Evolutionary conservation across 2,113 vertebrate species (phyloP).

Genomic region (Phoenicopterus ruber): DNA sequence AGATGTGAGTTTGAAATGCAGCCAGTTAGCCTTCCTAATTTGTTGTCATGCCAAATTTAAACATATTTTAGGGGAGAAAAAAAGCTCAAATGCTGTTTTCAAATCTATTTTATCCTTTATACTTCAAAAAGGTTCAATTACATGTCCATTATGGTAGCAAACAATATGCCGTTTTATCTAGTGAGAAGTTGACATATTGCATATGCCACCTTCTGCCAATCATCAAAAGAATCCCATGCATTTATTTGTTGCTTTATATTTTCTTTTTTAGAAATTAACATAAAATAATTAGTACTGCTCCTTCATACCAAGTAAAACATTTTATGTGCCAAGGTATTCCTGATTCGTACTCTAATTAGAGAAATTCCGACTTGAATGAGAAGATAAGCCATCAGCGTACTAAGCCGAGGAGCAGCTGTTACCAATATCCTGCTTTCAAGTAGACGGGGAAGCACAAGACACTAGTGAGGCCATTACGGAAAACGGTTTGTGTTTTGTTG

Average conservation of each 20-base stretch:
- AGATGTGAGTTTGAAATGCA: slow-evolving; percentile 7
- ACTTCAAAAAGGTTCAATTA: not conserved
- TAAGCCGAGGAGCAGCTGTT: not conserved
- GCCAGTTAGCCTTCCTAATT: slow-evolving; percentile 6
- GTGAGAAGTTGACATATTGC: not conserved
- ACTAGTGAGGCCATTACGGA: not conserved
- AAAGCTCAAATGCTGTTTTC: not conserved
- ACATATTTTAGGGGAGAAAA: not conserved
- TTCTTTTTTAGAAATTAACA: not conserved
- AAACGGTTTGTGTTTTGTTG: not conserved
- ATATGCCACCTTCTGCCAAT: not conserved
- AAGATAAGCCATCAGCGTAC: not conserved
- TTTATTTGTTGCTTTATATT: not conserved
- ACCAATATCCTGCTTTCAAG: not conserved
- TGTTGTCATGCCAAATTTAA: not conserved
- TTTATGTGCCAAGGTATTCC: not conserved
- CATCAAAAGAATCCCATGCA: not conserved
- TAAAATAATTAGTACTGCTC: not conserved
- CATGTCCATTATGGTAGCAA: not conserved
- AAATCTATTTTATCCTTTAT: not conserved
- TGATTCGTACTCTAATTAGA: not conserved
- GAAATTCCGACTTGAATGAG: not conserved
- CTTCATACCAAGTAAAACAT: not conserved
- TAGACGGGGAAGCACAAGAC: not conserved
- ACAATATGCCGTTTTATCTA: not conserved